Base-by-base conservation (phyloP, 2,888 invertebrate species). In the Phengaris alcon region DNA sequence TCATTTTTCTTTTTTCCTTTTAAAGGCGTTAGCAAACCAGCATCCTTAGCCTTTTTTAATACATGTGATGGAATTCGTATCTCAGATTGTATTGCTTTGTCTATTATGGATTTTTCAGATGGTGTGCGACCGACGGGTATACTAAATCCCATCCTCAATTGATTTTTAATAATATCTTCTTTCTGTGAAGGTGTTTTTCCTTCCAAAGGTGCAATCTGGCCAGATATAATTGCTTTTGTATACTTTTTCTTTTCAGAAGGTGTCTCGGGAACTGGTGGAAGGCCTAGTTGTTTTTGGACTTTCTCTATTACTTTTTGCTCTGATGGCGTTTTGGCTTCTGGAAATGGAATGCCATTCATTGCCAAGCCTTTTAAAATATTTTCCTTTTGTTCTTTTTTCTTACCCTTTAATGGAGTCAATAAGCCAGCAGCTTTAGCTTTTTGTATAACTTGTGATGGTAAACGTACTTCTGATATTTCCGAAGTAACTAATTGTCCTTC, bases 201-300 rank as follows among this genome's bases (percentile, higher is more conserved):
- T 80, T 84, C 84, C 57, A 86, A 77, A 3, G 86, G 86, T 9
- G 80, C 79, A 0, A 85, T 76, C 0, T 83, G 51, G 0, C 84
- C 85, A 70, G 80, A 79, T 0, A 76, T 74, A 9, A 78, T 57
- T 5, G 80, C 80, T 77, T 79, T 80, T 13, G 72, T 46, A 7
- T 78, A 79, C 69, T 79, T 80, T 70, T 76, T 75, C 75, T 76
- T 79, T 6, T 75, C 78, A 13, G 79, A 77, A 69, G 76, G 48
- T 35, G 78, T 77, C 73, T 74, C 76, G 7, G 79, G 79, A 76
- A 76, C 78, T 15, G 78, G 79, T 8, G 82, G 82, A 35, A 82
- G 68, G 2, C 80, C 81, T 12, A 81, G 3, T 51, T 78, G 75
- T 15, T 64, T 74, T 54, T 77, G 74, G 10, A 79, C 76, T 69